Evolutionary conservation across 2,113 vertebrate genomes (phyloP).

Genomic region (Ochotona princeps): DNA sequence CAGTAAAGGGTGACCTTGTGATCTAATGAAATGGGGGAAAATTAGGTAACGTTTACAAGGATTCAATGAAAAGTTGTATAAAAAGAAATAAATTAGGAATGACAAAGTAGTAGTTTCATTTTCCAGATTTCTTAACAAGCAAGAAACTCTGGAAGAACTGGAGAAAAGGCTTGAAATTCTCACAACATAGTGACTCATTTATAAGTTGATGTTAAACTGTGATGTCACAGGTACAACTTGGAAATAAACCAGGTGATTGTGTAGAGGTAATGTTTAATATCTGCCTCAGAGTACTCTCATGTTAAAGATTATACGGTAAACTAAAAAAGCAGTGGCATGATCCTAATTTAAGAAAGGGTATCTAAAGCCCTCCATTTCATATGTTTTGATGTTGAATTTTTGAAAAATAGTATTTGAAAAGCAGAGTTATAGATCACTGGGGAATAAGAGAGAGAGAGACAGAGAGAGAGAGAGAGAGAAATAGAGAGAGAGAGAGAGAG

Average conservation of each 20-base stretch:
- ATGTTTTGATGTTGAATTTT: no score
- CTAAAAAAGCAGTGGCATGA: neutral
- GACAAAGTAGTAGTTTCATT: neutral
- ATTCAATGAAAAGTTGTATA: neutral
- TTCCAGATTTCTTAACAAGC: neutral
- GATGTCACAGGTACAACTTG: neutral
- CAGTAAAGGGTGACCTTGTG: neutral
- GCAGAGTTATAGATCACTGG: no score
- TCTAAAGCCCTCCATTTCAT: neutral
- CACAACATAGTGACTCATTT: neutral
- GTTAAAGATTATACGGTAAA: slow-evolving; percentile 17
- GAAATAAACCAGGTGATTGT: neutral
- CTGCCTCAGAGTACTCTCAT: neutral
- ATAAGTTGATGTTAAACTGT: neutral
- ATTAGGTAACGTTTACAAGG: neutral
- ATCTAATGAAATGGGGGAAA: neutral
- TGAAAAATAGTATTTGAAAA: no score
- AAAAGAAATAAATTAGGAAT: neutral
- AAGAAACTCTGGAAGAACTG: neutral
- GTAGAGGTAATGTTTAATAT: neutral
- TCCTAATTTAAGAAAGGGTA: slow-evolving; percentile 12
- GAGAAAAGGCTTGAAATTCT: neutral
- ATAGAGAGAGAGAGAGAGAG: no score
- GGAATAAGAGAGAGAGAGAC: no score
- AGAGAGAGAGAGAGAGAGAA: no score